Evolutionary conservation across 2,113 vertebrate species (phyloP), one percentile per base, ranked within the genome.

Genomic region (Tragelaphus buxtoni): DNA sequence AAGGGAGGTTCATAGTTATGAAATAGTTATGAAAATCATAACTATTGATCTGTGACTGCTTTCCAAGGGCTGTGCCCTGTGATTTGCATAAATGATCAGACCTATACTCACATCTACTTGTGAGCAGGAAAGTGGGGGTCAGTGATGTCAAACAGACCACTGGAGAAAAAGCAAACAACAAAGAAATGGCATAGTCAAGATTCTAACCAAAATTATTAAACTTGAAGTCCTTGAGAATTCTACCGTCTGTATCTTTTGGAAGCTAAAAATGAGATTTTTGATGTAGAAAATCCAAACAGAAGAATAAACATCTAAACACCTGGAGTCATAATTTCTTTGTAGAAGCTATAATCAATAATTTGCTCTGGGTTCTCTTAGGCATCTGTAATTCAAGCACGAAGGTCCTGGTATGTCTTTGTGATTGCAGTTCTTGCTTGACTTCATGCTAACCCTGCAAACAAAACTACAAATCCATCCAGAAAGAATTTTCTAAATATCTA

Each of bases 371-470:
- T 95, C 3, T 58, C 7, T 51, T 47, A 24, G 61, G 17, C 1
- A 53, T 24, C 69, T 53, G 1, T 86, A 84, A 49, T 79, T 88
- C 32, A 92, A 90, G 32, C 12, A 63, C 5, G 9, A 83, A 9
- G 10, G 20, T 39, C 22, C n/a, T 49, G 18, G 24, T 42, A 53
- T 22, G 39, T 32, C 11, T 77, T 47, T 69, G 7, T 28, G 30
- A 12, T 32, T 14, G 3, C 7, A 51, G 42, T 92, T 96, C 61
- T 82, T 61, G 65, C 61, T 14, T 87, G 95, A 87, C 92, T 94
- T 98, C 90, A 88, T 86, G 90, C 97, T 97, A 97, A 95, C 18
- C 30, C 24, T 45, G 24, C 51, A 63, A 45, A 77, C 14, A 87
- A 80, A 94, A 42, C 8, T 65, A 30, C 1, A 53, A 39, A 58